These are phyloP conservation scores for Notamacropus eugenii DNA, from an alignment of 2,797 vertebrate species.

Conservation along the genomic window DNA sequence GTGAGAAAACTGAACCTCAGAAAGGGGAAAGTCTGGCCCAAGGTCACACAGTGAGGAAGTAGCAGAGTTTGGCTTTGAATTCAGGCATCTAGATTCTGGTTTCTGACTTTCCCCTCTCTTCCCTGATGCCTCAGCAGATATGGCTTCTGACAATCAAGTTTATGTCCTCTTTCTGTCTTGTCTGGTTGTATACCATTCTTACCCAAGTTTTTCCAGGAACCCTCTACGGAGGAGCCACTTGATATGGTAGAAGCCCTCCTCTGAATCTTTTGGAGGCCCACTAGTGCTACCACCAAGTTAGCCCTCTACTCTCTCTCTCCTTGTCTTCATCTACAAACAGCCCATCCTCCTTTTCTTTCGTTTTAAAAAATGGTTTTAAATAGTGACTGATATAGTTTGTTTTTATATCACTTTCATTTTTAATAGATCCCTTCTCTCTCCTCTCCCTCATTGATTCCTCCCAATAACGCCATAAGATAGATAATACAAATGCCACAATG, in stretches of 20 bases:
- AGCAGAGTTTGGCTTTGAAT: background rate
- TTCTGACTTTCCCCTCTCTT: background rate
- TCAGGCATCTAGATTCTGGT: background rate
- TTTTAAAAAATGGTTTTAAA: background rate
- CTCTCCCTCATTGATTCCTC: conserved; percentile 26
- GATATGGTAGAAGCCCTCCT: background rate
- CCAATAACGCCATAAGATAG: background rate
- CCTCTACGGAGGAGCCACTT: background rate
- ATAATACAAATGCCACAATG: background rate
- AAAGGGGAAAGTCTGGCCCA: background rate
- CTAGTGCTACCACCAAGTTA: background rate
- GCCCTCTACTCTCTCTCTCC: background rate
- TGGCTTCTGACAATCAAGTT: background rate
- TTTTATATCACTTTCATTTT: background rate
- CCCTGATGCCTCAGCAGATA: background rate
- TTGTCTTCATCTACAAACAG: background rate
- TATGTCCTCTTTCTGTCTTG: background rate
- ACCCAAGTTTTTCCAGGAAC: background rate
- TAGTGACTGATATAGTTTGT: background rate
- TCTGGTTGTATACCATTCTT: background rate
- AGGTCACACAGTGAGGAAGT: background rate
- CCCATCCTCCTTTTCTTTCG: background rate
- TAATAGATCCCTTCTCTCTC: background rate
- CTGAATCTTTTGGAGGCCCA: background rate
- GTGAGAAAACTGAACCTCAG: background rate